Conservation (phyloP, 2,888 invertebrate genomes). For the Xylophagus ater region DNA sequence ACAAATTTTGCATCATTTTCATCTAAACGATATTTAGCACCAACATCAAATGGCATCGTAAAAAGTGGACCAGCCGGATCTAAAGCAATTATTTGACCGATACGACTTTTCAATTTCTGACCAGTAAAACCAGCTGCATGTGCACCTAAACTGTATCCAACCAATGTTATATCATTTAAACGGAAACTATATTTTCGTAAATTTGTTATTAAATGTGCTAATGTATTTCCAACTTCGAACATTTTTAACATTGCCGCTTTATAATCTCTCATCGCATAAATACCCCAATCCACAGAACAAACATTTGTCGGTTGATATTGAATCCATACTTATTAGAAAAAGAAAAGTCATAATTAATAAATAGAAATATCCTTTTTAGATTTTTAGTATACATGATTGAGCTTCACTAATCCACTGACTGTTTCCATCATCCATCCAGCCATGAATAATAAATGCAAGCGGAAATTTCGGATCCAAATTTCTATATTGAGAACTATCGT, state of each 20-base stretch:
- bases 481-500: conserved; percentile 29
- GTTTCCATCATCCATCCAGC: conserved; percentile 35
- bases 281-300: conserved; percentile 36
- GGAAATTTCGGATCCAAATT: conserved; percentile 25
- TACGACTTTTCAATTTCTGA: conserved; percentile 26
- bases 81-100: conserved; percentile 36
- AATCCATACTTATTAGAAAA: conserved; percentile 29
- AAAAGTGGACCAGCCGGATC: conserved; percentile 39
- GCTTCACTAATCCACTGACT: conserved; percentile 33
- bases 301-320: conserved; percentile 29
- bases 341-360: conserved; percentile 10
- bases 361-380: conserved; percentile 17
- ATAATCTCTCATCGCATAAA: conserved; percentile 31
- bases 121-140: conserved; percentile 37
- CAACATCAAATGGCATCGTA: conserved; percentile 31
- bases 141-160: conserved; percentile 36
- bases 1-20: conserved; percentile 32
- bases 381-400: conserved; percentile 25
- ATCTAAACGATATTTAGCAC: conserved; percentile 30
- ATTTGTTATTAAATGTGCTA: conserved; percentile 31
- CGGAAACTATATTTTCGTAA: conserved; percentile 28
- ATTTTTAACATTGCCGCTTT: conserved; percentile 33
- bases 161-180: conserved; percentile 30
- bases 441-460: conserved; percentile 34
- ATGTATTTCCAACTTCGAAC: conserved; percentile 35